Evolutionary conservation across 2,888 invertebrate genomes (phyloP).

Genomic region (Phragmatobia fuliginosa): DNA sequence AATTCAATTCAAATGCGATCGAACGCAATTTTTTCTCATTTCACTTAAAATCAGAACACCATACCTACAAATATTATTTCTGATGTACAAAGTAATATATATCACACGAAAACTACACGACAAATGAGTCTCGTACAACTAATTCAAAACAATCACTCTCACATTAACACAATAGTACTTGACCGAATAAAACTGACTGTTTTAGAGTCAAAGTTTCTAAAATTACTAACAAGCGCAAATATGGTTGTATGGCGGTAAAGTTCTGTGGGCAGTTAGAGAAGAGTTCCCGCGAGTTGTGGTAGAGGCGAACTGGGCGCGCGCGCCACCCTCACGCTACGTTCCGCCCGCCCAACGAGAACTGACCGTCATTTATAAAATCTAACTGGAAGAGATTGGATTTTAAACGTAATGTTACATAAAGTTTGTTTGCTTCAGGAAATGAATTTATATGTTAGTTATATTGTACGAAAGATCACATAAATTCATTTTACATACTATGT

Average conservation of each 20-base stretch:
- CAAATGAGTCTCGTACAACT: too few species aligned
- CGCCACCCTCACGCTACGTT: slow-evolving; percentile 69
- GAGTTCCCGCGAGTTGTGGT: slow-evolving; percentile 52
- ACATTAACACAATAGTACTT: slow-evolving; percentile 2
- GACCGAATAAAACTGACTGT: not conserved
- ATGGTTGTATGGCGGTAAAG: slow-evolving; percentile 20
- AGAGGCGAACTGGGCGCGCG: slow-evolving; percentile 75
- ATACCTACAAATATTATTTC: not conserved
- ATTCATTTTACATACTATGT: not conserved
- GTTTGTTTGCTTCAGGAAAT: not conserved
- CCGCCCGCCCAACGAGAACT: slow-evolving; percentile 65
- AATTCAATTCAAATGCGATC: not conserved
- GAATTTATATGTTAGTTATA: not conserved
- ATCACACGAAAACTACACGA: not conserved
- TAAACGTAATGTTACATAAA: not conserved
- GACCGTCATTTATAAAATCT: slow-evolving; percentile 50
- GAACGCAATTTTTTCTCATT: not conserved
- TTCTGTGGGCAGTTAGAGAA: slow-evolving; percentile 29
- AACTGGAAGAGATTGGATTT: slow-evolving; percentile 61
- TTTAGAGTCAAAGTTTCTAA: slow-evolving; percentile 5
- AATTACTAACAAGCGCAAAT: slow-evolving; percentile 17
- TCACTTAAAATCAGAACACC: not conserved
- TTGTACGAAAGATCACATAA: not conserved
- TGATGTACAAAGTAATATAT: not conserved
- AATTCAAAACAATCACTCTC: not conserved